Conservation (phyloP, 1,140 invertebrate genomes). For the Drosophila quadrilineata region DNA sequence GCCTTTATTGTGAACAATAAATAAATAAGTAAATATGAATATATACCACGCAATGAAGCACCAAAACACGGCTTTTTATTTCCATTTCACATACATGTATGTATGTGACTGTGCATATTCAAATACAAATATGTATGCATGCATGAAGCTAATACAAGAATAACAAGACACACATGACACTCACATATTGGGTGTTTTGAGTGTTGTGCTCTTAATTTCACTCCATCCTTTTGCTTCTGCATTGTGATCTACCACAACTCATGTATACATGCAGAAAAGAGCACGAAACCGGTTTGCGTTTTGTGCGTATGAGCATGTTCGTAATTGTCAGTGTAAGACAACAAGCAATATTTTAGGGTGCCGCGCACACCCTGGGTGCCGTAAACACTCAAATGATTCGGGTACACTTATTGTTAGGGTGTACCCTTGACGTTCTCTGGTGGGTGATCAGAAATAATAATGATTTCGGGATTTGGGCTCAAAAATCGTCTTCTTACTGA, state of each 20-base stretch:
- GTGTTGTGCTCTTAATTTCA: conserved; percentile 26
- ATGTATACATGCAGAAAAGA: conserved; percentile 28
- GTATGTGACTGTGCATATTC: neutral
- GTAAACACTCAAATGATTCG: conserved; percentile 13
- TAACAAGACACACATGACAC: conserved; percentile 8
- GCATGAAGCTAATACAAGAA: neutral
- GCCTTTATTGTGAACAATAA: too few relatives aligned
- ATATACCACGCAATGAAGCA: conserved; percentile 10
- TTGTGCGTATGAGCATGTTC: conserved; percentile 12
- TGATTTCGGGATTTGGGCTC: too few relatives aligned
- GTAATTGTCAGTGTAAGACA: conserved; percentile 7
- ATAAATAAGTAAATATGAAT: neutral
- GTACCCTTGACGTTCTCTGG: conserved; percentile 12
- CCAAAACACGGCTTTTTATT: conserved; percentile 22
- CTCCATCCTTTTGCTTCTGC: conserved; percentile 23
- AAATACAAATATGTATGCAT: neutral
- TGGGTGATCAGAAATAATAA: too few relatives aligned
- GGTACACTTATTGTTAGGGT: conserved; percentile 23
- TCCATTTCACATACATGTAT: conserved; percentile 7
- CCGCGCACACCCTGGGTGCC: conserved; percentile 14
- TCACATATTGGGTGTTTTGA: conserved; percentile 18
- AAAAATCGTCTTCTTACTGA: too few relatives aligned
- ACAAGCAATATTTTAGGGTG: conserved; percentile 16
- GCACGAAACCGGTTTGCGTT: conserved; percentile 8
- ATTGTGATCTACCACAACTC: conserved; percentile 19